phyloP scores from a whole-genome alignment of 2,113 vertebrate genomes.

The Cettia cetti region DNA sequence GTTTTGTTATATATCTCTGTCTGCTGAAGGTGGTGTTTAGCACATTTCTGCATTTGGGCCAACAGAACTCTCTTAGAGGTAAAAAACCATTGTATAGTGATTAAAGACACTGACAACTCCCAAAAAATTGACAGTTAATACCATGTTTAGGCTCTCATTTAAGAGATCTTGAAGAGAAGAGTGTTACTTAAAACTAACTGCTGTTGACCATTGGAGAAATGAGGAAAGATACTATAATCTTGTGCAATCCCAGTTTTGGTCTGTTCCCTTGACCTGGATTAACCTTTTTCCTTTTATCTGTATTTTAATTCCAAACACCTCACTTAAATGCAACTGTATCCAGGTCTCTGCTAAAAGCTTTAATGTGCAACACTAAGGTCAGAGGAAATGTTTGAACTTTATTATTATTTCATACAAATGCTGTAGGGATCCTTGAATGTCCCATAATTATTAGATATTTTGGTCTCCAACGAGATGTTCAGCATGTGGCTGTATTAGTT shows the following conservation, averaged over 20 bases:
- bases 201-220: conserved; percentile 67
- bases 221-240: conserved; percentile 57
- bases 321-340: conserved; percentile 54
- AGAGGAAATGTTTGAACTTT: conserved; percentile 34
- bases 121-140: conserved; percentile 79
- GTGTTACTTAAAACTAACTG: conserved; percentile 65
- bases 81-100: conserved; percentile 62
- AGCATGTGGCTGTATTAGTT: background rate
- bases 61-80: conserved; percentile 56
- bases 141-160: conserved; percentile 75
- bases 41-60: conserved; percentile 11
- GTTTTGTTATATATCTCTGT: background rate
- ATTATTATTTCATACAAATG: conserved; percentile 54
- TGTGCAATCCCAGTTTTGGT: conserved; percentile 42
- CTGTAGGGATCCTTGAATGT: background rate
- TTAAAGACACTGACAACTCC: conserved; percentile 75
- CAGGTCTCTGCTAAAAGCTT: conserved; percentile 44
- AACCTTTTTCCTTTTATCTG: conserved; percentile 75
- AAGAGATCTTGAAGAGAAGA: conserved; percentile 57
- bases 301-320: conserved; percentile 78
- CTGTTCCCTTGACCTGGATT: conserved; percentile 75
- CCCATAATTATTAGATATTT: background rate
- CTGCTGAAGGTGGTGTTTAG: background rate
- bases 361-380: conserved; percentile 53
- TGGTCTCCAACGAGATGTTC: conserved; percentile 2